phyloP scores from a whole-genome alignment of 1,140 invertebrate species.

The Anadara kagoshimensis region DNA sequence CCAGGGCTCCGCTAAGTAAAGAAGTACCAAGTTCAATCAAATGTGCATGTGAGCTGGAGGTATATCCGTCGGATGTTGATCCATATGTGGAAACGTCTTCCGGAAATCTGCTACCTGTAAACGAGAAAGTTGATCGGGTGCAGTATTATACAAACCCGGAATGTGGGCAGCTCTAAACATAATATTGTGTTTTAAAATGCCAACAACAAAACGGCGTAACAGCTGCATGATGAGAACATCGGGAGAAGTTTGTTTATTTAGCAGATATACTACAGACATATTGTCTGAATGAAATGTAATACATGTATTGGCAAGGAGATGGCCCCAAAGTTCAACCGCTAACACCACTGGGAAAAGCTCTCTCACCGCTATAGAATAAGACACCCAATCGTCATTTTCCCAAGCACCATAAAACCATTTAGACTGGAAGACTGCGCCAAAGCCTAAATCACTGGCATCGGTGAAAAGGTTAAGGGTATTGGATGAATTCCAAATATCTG shows the following conservation, averaged over 20 bases:
- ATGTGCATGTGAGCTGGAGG: background rate
- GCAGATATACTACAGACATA: constrained; percentile 39
- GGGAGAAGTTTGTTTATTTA: constrained; percentile 35
- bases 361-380: background rate
- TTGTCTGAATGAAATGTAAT: too few relatives aligned
- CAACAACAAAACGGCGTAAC: constrained; percentile 28
- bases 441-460: too few relatives aligned
- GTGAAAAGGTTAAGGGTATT: too few relatives aligned
- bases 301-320: background rate
- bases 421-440: background rate
- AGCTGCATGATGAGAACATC: constrained; percentile 22
- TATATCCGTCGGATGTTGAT: constrained; percentile 9
- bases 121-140: constrained; percentile 41
- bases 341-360: constrained; percentile 7
- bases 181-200: constrained; percentile 35
- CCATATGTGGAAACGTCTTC: constrained; percentile 28
- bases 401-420: background rate
- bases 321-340: background rate
- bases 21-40: background rate
- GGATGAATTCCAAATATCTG: too few relatives aligned
- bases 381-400: background rate
- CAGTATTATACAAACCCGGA: constrained; percentile 32
- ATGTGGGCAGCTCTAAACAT: constrained; percentile 38
- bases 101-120: constrained; percentile 37
- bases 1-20: background rate